Evolutionary conservation across 1,140 invertebrate species (phyloP), one percentile per base, ranked within the genome.

Genomic region (Dermatophagoides farinae): DNA sequence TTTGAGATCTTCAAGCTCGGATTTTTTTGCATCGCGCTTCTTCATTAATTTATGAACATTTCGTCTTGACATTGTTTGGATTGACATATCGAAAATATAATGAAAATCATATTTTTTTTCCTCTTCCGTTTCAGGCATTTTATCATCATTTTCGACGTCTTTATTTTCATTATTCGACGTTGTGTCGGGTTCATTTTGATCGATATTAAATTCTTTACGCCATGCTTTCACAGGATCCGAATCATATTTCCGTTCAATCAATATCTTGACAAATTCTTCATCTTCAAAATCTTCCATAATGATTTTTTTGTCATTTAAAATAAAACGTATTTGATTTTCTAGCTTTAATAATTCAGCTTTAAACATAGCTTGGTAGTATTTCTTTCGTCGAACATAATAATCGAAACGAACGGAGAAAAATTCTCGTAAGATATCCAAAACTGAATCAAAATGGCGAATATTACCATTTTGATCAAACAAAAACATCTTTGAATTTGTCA

Each of bases 271-370:
- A 77, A 97, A 86, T 18, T 73, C 75, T 9, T 77, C 80, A 69
- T 90, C 91, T 55, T 86, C 81, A 71, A 93, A 92, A 71, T 97
- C 98, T 88, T 98, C 76, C 63, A 98, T 82, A 5, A 82, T 78
- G 11, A 98, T 72, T 49, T 79, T 82, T 18, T 85, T 85, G 65
- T 92, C 86, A 69, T 93, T 97, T 69, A 91, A 66, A 65, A 99
- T 99, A 71, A 99, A 99, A 50, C 85, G 76, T 0, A 89, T 90
- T 72, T 96, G 88, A 73, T 96, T 95, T 23, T 81, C 82, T 0
- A 98, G 74, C 70, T 86, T 90, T n/a, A 80, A 74, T 0, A 86
- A 81, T 71, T 98, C 92, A 0, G 95, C 92, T 67, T 85, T 77
- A 20, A 99, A 69, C 70, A 87, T 82, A 1, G 93, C 95, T 62